Percentiles rank a stretch among this genome's conserved stretches.
phyloP scores from a whole-genome alignment of 1,140 invertebrate species.

The Drosophila pruinosa region DNA sequence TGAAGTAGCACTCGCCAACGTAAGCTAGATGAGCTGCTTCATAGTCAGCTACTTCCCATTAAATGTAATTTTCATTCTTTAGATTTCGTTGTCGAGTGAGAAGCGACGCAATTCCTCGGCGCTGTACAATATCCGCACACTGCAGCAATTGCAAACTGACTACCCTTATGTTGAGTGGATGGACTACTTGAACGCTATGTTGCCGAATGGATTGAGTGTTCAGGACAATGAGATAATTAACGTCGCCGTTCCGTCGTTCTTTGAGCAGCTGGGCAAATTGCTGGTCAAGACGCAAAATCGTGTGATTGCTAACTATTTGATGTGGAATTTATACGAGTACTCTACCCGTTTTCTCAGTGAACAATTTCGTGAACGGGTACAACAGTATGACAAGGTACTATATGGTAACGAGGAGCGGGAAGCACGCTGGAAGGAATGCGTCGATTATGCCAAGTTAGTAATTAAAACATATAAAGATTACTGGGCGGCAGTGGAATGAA shows the following conservation, averaged over 20 bases:
- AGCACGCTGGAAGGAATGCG: constrained; percentile 93
- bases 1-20: constrained; percentile 97
- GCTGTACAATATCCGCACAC: constrained; percentile 96
- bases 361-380: constrained; percentile 87
- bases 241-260: constrained; percentile 90
- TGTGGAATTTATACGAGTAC: constrained; percentile 90
- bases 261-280: constrained; percentile 87
- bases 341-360: constrained; percentile 90
- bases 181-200: constrained; percentile 90
- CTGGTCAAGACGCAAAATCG: constrained; percentile 84
- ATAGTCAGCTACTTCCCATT: too few species aligned
- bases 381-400: constrained; percentile 89
- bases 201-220: constrained; percentile 86
- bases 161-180: constrained; percentile 85
- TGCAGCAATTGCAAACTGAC: constrained; percentile 88
- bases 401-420: constrained; percentile 89
- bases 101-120: constrained; percentile 95
- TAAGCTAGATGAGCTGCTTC: constrained; percentile 83
- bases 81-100: constrained; percentile 95
- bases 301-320: constrained; percentile 89
- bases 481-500: too few species aligned
- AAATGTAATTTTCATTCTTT: too few species aligned
- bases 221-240: constrained; percentile 89
- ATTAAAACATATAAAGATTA: background rate
- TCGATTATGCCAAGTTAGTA: constrained; percentile 87